Evolutionary conservation across 2,113 vertebrate genomes (phyloP).

Genomic region (Macrotis lagotis): DNA sequence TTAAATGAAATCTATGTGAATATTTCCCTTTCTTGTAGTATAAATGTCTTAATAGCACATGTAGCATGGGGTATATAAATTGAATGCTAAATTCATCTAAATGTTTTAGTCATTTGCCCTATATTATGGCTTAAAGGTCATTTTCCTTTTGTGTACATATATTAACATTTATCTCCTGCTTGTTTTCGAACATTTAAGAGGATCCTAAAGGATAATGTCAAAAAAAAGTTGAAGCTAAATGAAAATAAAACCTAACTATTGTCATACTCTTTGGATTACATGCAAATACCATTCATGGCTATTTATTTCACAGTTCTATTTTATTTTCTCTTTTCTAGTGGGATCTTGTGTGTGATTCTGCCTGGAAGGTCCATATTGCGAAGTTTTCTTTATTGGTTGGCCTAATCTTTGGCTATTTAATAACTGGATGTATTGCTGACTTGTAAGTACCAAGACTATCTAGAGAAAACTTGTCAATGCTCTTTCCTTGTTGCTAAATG

Average conservation of each 20-base stretch:
- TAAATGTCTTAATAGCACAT: background rate
- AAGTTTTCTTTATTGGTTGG: constrained; percentile 98
- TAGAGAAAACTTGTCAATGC: constrained; percentile 1
- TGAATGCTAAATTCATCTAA: background rate
- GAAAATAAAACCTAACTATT: background rate
- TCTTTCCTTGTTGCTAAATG: background rate
- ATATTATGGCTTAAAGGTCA: background rate
- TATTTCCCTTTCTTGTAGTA: background rate
- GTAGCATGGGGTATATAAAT: background rate
- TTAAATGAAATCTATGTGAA: background rate
- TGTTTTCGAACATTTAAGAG: background rate
- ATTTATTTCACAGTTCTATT: constrained; percentile 67
- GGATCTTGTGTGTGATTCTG: constrained; percentile 96
- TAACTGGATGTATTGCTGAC: constrained; percentile 98
- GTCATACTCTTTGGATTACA: background rate
- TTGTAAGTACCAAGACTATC: constrained; percentile 88
- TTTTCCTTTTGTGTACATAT: constrained; percentile 8
- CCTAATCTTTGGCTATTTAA: constrained; percentile 97
- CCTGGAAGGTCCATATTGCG: constrained; percentile 98
- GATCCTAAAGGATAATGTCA: background rate
- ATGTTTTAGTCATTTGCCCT: background rate
- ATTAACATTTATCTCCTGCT: background rate
- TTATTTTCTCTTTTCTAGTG: constrained; percentile 88
- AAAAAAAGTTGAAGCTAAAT: background rate
- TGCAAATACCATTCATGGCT: background rate